Evolutionary conservation across 2,888 invertebrate species (phyloP).

Genomic region (Cyclophora punctaria): DNA sequence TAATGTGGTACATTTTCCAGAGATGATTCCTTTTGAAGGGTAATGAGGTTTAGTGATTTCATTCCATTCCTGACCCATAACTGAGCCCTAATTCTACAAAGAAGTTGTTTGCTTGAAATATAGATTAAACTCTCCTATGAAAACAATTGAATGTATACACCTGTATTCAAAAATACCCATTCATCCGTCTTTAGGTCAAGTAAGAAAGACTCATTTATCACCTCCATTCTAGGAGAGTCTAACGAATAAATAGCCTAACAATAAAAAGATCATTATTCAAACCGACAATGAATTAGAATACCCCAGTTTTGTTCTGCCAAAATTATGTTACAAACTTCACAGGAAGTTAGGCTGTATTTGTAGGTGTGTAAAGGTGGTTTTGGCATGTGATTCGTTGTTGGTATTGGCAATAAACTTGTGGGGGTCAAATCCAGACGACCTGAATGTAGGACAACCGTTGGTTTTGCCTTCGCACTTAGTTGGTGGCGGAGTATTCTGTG

Average conservation of each 20-base stretch:
- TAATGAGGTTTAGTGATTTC: no score
- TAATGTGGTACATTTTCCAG: no score
- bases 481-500: conserved; percentile 29
- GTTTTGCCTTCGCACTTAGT: conserved; percentile 17
- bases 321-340: neutral
- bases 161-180: no score
- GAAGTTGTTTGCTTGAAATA: no score
- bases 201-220: conserved; percentile 16
- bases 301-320: conserved; percentile 11
- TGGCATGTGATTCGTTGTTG: conserved; percentile 21
- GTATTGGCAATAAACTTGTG: conserved; percentile 58
- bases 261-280: conserved; percentile 15
- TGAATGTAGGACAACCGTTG: conserved; percentile 63
- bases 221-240: conserved; percentile 12
- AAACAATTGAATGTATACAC: no score
- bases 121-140: no score
- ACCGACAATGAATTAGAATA: conserved; percentile 9
- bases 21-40: no score
- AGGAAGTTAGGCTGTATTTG: conserved; percentile 1
- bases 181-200: conserved; percentile 13
- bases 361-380: conserved; percentile 7
- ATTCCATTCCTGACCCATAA: no score
- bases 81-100: no score
- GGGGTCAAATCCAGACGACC: conserved; percentile 52
- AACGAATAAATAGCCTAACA: conserved; percentile 17